Percentiles rank a stretch among this genome's conserved stretches.
These are phyloP conservation scores for Heliconius eleuchia DNA, from an alignment of 1,140 invertebrate species.

Conservation along the genomic window DNA sequence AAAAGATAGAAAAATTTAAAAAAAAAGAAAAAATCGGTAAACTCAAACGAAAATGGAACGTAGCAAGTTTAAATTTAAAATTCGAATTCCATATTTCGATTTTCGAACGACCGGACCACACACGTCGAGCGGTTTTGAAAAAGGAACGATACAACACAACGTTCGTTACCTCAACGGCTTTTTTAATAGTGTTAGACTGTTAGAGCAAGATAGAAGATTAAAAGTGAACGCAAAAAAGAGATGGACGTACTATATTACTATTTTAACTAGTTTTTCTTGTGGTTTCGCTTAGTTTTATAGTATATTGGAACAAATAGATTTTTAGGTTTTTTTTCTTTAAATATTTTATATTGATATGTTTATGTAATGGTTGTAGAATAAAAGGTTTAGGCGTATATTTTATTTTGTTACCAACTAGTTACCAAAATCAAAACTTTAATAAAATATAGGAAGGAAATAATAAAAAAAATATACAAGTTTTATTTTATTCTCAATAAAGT, in stretches of 20 bases:
- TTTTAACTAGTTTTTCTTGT: conserved; percentile 13
- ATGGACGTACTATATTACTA: neutral
- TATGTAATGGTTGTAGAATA: neutral
- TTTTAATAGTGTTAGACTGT: conserved; percentile 46
- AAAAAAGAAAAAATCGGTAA: neutral
- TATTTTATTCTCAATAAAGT: too few relatives aligned
- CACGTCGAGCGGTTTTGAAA: conserved; percentile 70
- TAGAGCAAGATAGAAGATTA: neutral
- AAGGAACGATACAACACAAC: conserved; percentile 70
- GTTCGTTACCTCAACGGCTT: conserved; percentile 71
- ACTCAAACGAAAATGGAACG: conserved; percentile 32
- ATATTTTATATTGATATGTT: neutral
- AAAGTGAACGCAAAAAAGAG: conserved; percentile 9
- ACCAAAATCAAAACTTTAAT: too few relatives aligned
- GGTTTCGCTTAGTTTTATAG: conserved; percentile 13
- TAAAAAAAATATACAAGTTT: too few relatives aligned
- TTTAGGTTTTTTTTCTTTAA: neutral
- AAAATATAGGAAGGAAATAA: too few relatives aligned
- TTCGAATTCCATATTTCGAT: conserved; percentile 35
- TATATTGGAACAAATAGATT: neutral
- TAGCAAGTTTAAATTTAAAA: conserved; percentile 30
- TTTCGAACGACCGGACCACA: conserved; percentile 56
- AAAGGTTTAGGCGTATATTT: too few relatives aligned
- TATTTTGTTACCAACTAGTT: too few relatives aligned
- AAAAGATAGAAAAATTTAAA: conserved; percentile 24